Evolutionary conservation across 2,888 invertebrate genomes (phyloP), one percentile per base, ranked within the genome.

Genomic region (Heliconius erato): DNA sequence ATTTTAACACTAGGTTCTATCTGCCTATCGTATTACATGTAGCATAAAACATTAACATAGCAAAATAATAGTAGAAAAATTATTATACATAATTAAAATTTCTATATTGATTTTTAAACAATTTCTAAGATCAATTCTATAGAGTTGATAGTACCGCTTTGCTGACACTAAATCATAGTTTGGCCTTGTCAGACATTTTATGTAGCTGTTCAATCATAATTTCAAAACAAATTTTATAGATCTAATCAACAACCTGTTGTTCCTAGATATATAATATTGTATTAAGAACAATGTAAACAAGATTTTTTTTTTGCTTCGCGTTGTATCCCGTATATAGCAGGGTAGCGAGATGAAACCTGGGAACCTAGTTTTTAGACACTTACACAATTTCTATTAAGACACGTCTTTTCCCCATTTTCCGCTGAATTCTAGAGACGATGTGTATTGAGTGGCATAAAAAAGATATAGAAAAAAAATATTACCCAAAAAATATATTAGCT

Each of bases 31-130:
- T 59, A 3, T 9, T n/a, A n/a, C 59, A 59, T n/a, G n/a, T 19
- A n/a, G 1, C 11, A 63, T 65, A 65, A 28, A 67, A 16, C 4
- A 6, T 28, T 1, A 67, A 6, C 3, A 0, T 67, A 28, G 28
- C 28, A 76, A 54, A 68, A 76, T 40, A 44, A 65, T 74, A 80
- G 72, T 44, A n/a, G 2, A 71, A 40, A 40, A 68, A 16, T 19
- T 23, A 3, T 68, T 32, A 32, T 71, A 12, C 11, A 23, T 35
- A 14, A 12, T 40, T 14, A 71, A 12, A 12, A 40, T 4, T 12
- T 72, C 9, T 72, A 26, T 44, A 72, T 14, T 44, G 72, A 49
- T 26, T 26, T 9, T 26, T 16, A n/a, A 71, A 16, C 26, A n/a
- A 44, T 72, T 49, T 72, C 44, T 49, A 26, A 44, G 44, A 72